Base-by-base conservation (phyloP, 2,888 invertebrate genomes). In the Scaptomyza tumidula region DNA sequence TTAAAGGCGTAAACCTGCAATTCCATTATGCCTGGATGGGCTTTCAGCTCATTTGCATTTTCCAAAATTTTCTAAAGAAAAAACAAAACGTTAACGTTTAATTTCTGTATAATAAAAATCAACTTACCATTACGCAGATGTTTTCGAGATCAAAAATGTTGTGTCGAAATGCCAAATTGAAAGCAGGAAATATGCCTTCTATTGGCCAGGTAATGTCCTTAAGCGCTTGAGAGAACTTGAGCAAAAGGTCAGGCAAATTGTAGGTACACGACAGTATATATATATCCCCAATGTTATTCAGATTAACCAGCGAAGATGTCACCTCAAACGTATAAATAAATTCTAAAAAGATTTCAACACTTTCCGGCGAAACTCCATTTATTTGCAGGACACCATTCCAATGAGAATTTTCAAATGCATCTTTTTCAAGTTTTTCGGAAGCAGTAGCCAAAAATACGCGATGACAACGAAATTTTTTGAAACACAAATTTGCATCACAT, bases 311-410 rank as follows among this genome's bases (percentile, higher is more conserved):
- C 4, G 59, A 6, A 1, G 64, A 41, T 19, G 49, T 44, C 10
- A 80, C 45, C n/a, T 81, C 78, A 6, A 83, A 83, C 0, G 80
- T 83, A 29, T 81, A 81, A 10, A 83, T 73, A 29, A 66, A 81
- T 59, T 81, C 81, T 4, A 81, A 54, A 14, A 82, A 81, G 6
- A 81, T 66, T 58, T 78, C 75, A 1, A 80, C 83, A 46, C 80
- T 78, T 10, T 83, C 71, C 3, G 75, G 65, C 0, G 78, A 78
- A 1, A 83, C 78, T 2, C 80, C 78, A 52, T 75, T 75, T 6
- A 81, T 83, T 52, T 78, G 78, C 1, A 81, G 64, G 3, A 83
- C 64, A 0, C 83, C 83, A 49, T 81, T 81, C 73, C 78, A 81
- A 9, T 73, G 57, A 1, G 46, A 60, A 13, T 80, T 81, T 11